Conservation (phyloP, 2,113 vertebrate genomes). For the zebrafish (Danio rerio) region GRCz12tu NC_133177.1:13427001-13427500, state of each 20-base stretch:
- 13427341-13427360: conserved; percentile 90
- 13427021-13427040: too few relatives aligned
- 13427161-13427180: too few relatives aligned
- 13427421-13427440: conserved; percentile 81
- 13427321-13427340: conserved; percentile 46
- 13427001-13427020: too few relatives aligned
- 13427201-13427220: background rate
- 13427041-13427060: too few relatives aligned
- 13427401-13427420: conserved; percentile 65
- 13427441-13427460: conserved; percentile 90
- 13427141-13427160: too few relatives aligned
- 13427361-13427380: conserved; percentile 82
- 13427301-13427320: background rate
- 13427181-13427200: too few relatives aligned
- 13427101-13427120: too few relatives aligned
- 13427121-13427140: too few relatives aligned
- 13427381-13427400: conserved; percentile 79
- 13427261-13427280: background rate
- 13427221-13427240: background rate
- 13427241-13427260: background rate
- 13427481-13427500: conserved; percentile 98
- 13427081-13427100: too few relatives aligned
- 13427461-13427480: conserved; percentile 91
- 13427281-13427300: background rate
- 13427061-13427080: too few relatives aligned